phyloP scores from a whole-genome alignment of 2,113 vertebrate species.

The Blennius ocellaris region DNA sequence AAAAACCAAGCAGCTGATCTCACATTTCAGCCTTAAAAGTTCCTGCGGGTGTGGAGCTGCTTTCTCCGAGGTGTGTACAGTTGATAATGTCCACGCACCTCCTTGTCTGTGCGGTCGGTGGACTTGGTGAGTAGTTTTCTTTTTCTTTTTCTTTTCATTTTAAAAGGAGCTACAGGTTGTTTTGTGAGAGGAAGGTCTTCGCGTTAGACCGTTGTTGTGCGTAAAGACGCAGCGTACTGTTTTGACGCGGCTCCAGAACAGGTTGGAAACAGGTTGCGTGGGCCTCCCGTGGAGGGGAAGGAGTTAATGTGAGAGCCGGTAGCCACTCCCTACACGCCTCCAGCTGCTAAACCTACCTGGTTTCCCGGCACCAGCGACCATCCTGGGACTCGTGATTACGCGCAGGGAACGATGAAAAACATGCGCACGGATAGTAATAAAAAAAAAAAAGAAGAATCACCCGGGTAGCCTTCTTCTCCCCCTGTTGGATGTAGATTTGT shows the following conservation, averaged over 20 bases:
- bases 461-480: neutral
- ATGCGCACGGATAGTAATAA: fast-evolving
- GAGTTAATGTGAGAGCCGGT: conserved; percentile 67
- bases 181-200: no score
- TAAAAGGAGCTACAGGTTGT: no score
- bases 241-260: conserved; percentile 29
- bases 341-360: conserved; percentile 70
- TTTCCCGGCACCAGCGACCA: conserved; percentile 34
- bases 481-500: conserved; percentile 16
- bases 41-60: conserved; percentile 1
- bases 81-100: neutral
- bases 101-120: neutral
- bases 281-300: conserved; percentile 41
- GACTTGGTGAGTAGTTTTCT: neutral
- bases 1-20: conserved; percentile 43
- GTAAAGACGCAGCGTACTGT: neutral
- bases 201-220: neutral
- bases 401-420: neutral
- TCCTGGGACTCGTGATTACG: conserved; percentile 32
- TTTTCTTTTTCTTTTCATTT: no score
- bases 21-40: conserved; percentile 18
- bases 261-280: conserved; percentile 70
- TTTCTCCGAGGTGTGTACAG: conserved; percentile 15
- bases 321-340: conserved; percentile 80
- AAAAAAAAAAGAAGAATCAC: no score